Evolutionary conservation across 1,140 invertebrate species (phyloP).

Genomic region (Schlechtendalia chinensis): DNA sequence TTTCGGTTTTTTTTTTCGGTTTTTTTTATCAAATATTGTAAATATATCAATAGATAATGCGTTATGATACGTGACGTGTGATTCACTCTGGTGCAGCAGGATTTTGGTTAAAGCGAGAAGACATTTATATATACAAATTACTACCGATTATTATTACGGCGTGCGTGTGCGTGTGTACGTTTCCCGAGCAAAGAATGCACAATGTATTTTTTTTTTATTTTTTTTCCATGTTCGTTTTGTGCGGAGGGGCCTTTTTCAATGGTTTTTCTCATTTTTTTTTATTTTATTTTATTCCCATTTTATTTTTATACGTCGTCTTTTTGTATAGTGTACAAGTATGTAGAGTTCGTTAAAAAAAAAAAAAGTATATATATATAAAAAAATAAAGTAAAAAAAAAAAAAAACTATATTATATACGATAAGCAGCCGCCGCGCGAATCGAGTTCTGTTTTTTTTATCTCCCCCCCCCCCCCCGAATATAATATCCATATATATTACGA

Average conservation of each 20-base stretch:
- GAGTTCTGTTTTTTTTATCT: too few relatives aligned
- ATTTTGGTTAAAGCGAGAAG: slow-evolving; percentile 38
- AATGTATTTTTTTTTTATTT: slow-evolving; percentile 27
- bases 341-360: slow-evolving; percentile 46
- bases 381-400: not conserved
- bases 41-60: too few relatives aligned
- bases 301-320: slow-evolving; percentile 48
- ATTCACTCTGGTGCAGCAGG: slow-evolving; percentile 43
- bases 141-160: not conserved
- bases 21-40: too few relatives aligned
- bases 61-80: too few relatives aligned
- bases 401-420: not conserved
- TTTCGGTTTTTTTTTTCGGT: too few relatives aligned
- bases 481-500: too few relatives aligned
- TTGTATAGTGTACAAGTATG: slow-evolving; percentile 49
- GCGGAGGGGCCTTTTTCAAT: slow-evolving; percentile 47
- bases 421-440: too few relatives aligned
- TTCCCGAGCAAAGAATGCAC: slow-evolving; percentile 34
- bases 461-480: too few relatives aligned
- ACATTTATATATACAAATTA: slow-evolving; percentile 35
- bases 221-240: slow-evolving; percentile 9
- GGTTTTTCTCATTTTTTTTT: too few relatives aligned
- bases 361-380: slow-evolving; percentile 1
- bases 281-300: not conserved
- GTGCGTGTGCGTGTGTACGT: slow-evolving; percentile 12